These are phyloP conservation scores for Amiota communis DNA, from an alignment of 2,888 invertebrate species.

Conservation along the genomic window DNA sequence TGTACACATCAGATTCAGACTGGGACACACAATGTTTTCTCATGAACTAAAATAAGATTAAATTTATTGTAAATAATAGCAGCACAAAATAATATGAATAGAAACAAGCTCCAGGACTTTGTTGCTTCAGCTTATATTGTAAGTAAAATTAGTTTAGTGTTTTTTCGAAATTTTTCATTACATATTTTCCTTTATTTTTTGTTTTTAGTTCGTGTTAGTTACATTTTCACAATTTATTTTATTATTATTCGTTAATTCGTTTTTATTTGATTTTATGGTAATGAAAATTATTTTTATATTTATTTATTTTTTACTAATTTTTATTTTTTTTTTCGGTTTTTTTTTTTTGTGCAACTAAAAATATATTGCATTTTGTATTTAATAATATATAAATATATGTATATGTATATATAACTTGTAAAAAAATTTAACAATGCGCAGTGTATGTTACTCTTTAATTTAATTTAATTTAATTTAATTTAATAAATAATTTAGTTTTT, in stretches of 20 bases:
- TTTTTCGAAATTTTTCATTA: constrained; percentile 40
- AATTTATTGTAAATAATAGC: no score
- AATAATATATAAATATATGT: constrained; percentile 45
- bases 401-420: constrained; percentile 26
- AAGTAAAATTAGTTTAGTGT: no score
- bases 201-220: constrained; percentile 66
- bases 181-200: constrained; percentile 31
- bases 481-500: no score
- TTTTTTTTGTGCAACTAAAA: constrained; percentile 62
- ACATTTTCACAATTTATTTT: constrained; percentile 47
- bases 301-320: constrained; percentile 42
- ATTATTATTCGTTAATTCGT: neutral
- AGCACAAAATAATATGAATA: no score
- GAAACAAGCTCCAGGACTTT: no score
- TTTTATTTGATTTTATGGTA: neutral
- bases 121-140: no score
- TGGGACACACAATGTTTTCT: no score
- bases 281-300: neutral
- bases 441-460: constrained; percentile 13
- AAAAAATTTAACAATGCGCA: constrained; percentile 31
- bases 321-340: constrained; percentile 47
- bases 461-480: no score
- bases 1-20: no score
- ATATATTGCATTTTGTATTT: constrained; percentile 54
- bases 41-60: no score